Percentiles rank a stretch among this genome's conserved stretches.
These are phyloP conservation scores for Drosophila monieri DNA, from an alignment of 2,888 invertebrate genomes.

Conservation along the genomic window DNA sequence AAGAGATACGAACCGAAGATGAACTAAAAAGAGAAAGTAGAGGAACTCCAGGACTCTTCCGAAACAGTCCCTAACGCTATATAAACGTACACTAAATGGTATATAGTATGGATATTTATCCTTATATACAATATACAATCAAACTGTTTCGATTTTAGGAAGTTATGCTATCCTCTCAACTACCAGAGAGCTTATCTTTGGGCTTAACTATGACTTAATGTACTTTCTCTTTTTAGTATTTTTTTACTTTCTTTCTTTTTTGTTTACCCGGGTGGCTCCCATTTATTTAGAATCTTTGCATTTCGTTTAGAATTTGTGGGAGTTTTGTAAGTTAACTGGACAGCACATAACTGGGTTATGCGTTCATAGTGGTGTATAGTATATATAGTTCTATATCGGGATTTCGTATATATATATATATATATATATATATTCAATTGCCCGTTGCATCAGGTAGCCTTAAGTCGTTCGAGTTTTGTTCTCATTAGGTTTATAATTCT, in stretches of 20 bases:
- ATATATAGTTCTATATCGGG: slow-evolving; percentile 23
- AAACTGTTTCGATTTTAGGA: slow-evolving; percentile 31
- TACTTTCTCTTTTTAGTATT: background rate
- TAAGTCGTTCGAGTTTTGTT: slow-evolving; percentile 47
- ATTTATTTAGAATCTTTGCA: slow-evolving; percentile 19
- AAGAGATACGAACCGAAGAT: slow-evolving; percentile 10
- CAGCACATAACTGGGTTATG: slow-evolving; percentile 45
- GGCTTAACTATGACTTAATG: background rate
- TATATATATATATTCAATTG: slow-evolving; percentile 29
- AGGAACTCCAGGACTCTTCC: slow-evolving; percentile 30
- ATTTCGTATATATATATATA: slow-evolving; percentile 3
- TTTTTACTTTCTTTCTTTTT: slow-evolving; percentile 14
- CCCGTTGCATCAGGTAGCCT: slow-evolving; percentile 68
- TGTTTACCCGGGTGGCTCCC: background rate
- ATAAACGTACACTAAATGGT: slow-evolving; percentile 18
- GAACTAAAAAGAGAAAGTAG: slow-evolving; percentile 4
- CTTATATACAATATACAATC: slow-evolving; percentile 22
- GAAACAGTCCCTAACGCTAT: slow-evolving; percentile 20
- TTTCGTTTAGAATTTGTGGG: slow-evolving; percentile 18
- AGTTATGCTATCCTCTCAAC: slow-evolving; percentile 22
- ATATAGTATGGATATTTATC: slow-evolving; percentile 14
- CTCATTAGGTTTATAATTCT: slow-evolving; percentile 44
- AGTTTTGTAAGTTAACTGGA: slow-evolving; percentile 58
- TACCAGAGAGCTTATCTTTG: slow-evolving; percentile 25
- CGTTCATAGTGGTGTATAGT: slow-evolving; percentile 36